Percentiles rank a stretch among this genome's conserved stretches.
phyloP scores from a whole-genome alignment of 2,113 vertebrate genomes.

The Tretioscincus oriximinensis region DNA sequence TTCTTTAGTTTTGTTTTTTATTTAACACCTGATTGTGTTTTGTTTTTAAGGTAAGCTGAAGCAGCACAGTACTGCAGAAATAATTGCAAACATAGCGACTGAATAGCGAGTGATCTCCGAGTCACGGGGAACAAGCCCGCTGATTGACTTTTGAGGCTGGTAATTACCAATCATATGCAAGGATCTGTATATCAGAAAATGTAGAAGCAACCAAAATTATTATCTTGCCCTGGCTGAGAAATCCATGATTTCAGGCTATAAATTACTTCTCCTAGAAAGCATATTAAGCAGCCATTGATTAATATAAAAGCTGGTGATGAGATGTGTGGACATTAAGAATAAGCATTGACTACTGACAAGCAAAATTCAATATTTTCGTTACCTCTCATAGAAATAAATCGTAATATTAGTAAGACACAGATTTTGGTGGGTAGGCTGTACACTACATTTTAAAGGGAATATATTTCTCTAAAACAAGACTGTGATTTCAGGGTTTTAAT shows the following conservation, averaged over 20 bases:
- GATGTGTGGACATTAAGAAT: slow-evolving; percentile 20
- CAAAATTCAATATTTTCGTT: slow-evolving; percentile 27
- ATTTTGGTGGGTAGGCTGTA: not conserved
- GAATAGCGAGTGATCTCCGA: slow-evolving; percentile 41
- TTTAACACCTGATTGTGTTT: not conserved
- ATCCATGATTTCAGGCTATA: slow-evolving; percentile 32
- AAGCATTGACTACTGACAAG: slow-evolving; percentile 31
- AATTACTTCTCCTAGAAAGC: slow-evolving; percentile 23
- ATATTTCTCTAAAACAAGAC: slow-evolving; percentile 6
- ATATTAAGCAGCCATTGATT: slow-evolving; percentile 33
- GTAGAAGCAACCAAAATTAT: slow-evolving; percentile 32
- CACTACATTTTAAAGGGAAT: not conserved
- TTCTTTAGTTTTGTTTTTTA: too few species aligned
- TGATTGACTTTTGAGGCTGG: slow-evolving; percentile 31
- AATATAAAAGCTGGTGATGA: slow-evolving; percentile 10
- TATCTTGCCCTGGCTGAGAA: slow-evolving; percentile 32
- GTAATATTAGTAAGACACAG: slow-evolving; percentile 23
- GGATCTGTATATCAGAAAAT: slow-evolving; percentile 47
- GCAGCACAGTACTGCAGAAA: not conserved
- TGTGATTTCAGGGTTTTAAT: not conserved
- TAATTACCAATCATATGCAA: slow-evolving; percentile 56
- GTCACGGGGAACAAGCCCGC: slow-evolving; percentile 37
- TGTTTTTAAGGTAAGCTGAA: slow-evolving; percentile 11
- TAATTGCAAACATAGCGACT: not conserved
- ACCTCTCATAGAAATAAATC: slow-evolving; percentile 1